Evolutionary conservation across 2,888 invertebrate species (phyloP), one percentile per base, ranked within the genome.

Genomic region (Trissolcus brochymenae): DNA sequence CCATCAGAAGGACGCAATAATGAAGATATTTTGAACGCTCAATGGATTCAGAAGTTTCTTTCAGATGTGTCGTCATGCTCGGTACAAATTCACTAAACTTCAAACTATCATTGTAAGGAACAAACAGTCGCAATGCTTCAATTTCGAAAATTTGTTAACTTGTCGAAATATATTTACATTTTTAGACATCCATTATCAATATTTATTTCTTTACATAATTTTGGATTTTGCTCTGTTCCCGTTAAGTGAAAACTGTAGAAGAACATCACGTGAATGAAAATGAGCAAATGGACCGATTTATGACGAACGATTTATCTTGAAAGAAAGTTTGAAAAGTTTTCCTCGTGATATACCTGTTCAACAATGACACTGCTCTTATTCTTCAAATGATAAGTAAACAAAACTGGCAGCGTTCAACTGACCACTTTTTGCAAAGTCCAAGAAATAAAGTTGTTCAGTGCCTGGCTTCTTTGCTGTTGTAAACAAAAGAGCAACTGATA

Each of bases 351-450:
- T 57, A 62, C 68, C 68, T 59, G 67, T 54, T 41, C 70, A 41
- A 59, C 51, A 16, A 77, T 76, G 70, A 76, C 79, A 53, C 61
- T 55, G 61, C 81, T 80, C 71, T 78, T 86, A 86, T 81, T 81
- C 80, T 81, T 84, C 82, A 84, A 85, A 84, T 87, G 86, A 86
- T 80, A 84, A 85, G 83, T 81, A 82, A 84, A 83, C 82, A 83
- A 84, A 83, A 85, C 80, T 72, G 35, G 51, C 55, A 17, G 54
- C 62, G 67, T 68, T 70, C 76, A 78, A 74, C 57, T 68, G 61
- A 74, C 73, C 78, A 74, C 76, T 74, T 70, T 72, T 66, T 74
- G 60, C 21, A n/a, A 43, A 53, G 70, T 60, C 60, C 67, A 64
- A 64, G 72, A 55, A 71, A 72, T 72, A 76, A 65, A 62, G 60